Base-by-base conservation (phyloP, 2,113 vertebrate species). In the Nyctibius bracteatus region DNA sequence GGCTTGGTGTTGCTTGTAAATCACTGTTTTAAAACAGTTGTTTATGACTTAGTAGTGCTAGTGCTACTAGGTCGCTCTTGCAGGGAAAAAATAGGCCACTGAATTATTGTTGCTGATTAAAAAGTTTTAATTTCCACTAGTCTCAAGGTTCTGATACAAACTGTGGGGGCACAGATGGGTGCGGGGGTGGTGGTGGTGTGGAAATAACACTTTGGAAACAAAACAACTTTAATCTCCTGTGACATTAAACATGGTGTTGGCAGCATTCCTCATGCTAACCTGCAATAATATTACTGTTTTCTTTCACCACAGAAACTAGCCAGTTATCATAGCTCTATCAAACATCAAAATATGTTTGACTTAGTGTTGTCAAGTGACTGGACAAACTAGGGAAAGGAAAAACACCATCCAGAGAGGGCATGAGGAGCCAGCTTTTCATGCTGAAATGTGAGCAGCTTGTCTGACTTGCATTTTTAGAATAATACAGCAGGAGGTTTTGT, bases 201-300 rank as follows among this genome's bases (percentile, higher is more conserved):
- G 91, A 96, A 96, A 92, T 90, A 94, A 92, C 92, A 84, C 92
- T 94, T 93, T 16, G 59, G 93, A 96, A 94, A 96, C 93, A 92
- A 90, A 92, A 92, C 86, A 88, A 90, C 74, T 97, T 96, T 92
- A 94, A 92, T 96, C 96, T 97, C 65, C 68, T 75, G 75, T 92
- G 93, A 95, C 80, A 93, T 96, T 95, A 95, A 96, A 96, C 86
- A 88, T 28, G 62, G 90, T 74, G 65, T 78, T 97, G 95, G 96
- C 96, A 78, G 82, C 5, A 0, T 90, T 94, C 95, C 85, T 93
- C 82, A 41, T 88, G 80, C 80, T 90, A 96, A 94, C 95, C 95
- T 94, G 80, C 90, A 92, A n/a, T 67, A 90, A 90, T 88, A 44
- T 67, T 77, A 31, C 85, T 94, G 93, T 86, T 96, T 93, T 94